Conservation (phyloP, 2,113 vertebrate species). For the Rhagologus leucostigma region DNA sequence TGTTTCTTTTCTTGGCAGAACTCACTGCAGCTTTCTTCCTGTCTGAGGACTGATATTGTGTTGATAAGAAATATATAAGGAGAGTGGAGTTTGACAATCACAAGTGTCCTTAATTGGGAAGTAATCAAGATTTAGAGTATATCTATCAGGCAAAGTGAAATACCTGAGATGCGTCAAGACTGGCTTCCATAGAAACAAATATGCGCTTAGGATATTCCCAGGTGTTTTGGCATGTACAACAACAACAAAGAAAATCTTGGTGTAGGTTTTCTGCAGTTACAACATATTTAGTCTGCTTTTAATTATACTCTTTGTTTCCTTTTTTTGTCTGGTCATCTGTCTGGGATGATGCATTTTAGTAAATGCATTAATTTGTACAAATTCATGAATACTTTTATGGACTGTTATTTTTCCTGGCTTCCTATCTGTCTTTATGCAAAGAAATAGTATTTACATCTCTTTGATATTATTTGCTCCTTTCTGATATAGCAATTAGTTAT, state of each 20-base stretch:
- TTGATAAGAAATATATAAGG: conserved; percentile 23
- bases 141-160: neutral
- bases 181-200: neutral
- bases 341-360: neutral
- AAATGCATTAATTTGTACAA: neutral
- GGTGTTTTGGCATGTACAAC: neutral
- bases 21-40: conserved; percentile 11
- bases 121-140: conserved; percentile 52
- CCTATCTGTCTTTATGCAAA: neutral
- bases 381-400: neutral
- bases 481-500: neutral
- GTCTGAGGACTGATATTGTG: neutral
- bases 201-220: conserved; percentile 3
- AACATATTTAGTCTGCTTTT: conserved; percentile 31
- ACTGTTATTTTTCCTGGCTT: neutral
- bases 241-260: conserved; percentile 32
- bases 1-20: conserved; percentile 11
- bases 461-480: neutral
- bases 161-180: neutral
- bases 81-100: conserved; percentile 49
- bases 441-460: neutral
- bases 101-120: conserved; percentile 49
- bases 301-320: neutral
- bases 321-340: neutral
- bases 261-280: conserved; percentile 6